A percentile compares a stretch with the other conserved stretches of the same genome.
Conservation (phyloP, 37 sponge, comb jelly and placozoan species). For the Mnemiopsis leidyi region DNA sequence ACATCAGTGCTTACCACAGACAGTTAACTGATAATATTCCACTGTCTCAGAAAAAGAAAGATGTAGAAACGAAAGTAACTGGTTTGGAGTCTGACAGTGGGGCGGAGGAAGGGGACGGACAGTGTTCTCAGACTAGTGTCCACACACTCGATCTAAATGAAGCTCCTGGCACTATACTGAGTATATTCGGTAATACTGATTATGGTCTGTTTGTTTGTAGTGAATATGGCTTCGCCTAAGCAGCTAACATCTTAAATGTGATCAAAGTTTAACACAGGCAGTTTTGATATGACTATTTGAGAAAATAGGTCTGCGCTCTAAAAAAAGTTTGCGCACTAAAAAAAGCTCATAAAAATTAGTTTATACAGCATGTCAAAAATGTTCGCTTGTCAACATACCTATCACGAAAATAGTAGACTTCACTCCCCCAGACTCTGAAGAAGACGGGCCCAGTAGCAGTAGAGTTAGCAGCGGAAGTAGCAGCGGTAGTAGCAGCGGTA, state of each 20-base stretch:
- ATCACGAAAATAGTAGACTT: no score
- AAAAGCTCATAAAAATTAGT: neutral
- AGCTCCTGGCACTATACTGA: neutral
- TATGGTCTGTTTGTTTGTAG: neutral
- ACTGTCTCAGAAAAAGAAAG: no score
- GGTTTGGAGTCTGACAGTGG: neutral
- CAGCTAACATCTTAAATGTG: neutral
- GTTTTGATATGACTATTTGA: no score
- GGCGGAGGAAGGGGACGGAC: neutral
- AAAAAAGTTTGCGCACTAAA: no score
- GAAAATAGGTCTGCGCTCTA: no score
- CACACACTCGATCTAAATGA: conserved; percentile 27
- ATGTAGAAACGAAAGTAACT: neutral
- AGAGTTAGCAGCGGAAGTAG: no score
- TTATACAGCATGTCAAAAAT: neutral
- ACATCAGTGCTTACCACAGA: no score
- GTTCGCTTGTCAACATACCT: no score
- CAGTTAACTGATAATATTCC: no score
- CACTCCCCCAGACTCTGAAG: neutral
- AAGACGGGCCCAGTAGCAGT: neutral
- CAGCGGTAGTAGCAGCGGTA: neutral
- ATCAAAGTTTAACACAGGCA: neutral
- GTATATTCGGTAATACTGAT: neutral
- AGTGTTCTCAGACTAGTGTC: conserved; percentile 28
- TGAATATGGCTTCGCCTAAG: no score